These are phyloP conservation scores for Crotalus viridis DNA, from an alignment of 2,113 vertebrate species.

Conservation along the genomic window DNA sequence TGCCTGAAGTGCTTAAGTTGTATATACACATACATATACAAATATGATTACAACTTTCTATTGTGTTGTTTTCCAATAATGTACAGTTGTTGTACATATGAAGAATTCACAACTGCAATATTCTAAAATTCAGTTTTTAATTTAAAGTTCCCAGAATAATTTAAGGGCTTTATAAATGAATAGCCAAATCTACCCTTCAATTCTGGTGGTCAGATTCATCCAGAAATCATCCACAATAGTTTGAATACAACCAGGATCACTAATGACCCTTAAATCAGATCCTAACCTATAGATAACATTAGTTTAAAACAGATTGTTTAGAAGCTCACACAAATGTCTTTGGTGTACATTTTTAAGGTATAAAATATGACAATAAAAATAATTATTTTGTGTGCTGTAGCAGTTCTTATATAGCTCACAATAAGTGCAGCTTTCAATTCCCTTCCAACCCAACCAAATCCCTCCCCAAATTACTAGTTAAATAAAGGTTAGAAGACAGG, in stretches of 20 bases:
- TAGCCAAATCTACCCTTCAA: conserved; percentile 19
- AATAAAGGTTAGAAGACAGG: conserved; percentile 86
- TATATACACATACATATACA: conserved; percentile 67
- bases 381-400: conserved; percentile 83
- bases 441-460: conserved; percentile 74
- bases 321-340: conserved; percentile 84
- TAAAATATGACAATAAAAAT: conserved; percentile 85
- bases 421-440: conserved; percentile 84
- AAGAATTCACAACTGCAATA: conserved; percentile 45
- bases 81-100: conserved; percentile 68
- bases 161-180: conserved; percentile 30
- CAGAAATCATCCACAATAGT: conserved; percentile 58
- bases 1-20: conserved; percentile 79
- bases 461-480: conserved; percentile 81
- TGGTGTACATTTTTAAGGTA: conserved; percentile 86
- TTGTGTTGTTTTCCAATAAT: conserved; percentile 59
- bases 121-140: conserved; percentile 15
- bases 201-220: conserved; percentile 55
- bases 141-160: conserved; percentile 21
- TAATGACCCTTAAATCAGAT: conserved; percentile 61
- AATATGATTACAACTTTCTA: conserved; percentile 58
- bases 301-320: conserved; percentile 76
- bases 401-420: conserved; percentile 82
- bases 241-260: conserved; percentile 59
- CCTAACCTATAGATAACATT: conserved; percentile 69